Conservation (phyloP, 2,888 invertebrate species). For the Zhengitettix transpicula region DNA sequence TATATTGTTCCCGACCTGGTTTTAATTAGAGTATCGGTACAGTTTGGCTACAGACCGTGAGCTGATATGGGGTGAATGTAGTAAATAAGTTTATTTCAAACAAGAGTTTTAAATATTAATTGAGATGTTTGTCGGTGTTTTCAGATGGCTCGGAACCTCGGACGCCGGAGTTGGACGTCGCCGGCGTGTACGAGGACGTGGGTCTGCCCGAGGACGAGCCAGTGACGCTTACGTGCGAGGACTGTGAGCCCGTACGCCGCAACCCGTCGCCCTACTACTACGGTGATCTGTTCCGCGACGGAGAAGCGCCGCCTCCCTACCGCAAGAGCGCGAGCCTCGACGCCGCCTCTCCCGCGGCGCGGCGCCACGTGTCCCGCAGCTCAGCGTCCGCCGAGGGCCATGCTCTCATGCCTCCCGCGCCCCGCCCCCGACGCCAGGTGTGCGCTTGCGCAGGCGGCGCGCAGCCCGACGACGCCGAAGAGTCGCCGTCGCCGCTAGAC, state of each 20-base stretch:
- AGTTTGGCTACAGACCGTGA: too few relatives aligned
- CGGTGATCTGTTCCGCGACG: slow-evolving; percentile 50
- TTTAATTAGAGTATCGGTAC: too few relatives aligned
- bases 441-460: slow-evolving; percentile 9
- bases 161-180: slow-evolving; percentile 8
- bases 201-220: slow-evolving; percentile 4
- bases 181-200: slow-evolving; percentile 13
- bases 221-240: neutral
- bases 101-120: too few relatives aligned
- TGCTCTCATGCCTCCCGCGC: slow-evolving; percentile 46
- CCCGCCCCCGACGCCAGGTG: slow-evolving; percentile 18
- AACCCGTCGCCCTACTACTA: slow-evolving; percentile 70
- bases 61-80: too few relatives aligned
- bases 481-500: slow-evolving; percentile 10
- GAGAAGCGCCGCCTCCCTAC: slow-evolving; percentile 12
- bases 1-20: too few relatives aligned
- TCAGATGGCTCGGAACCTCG: slow-evolving; percentile 1
- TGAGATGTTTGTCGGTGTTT: too few relatives aligned
- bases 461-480: slow-evolving; percentile 12
- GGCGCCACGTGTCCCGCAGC: slow-evolving; percentile 40
- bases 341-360: slow-evolving; percentile 16
- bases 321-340: slow-evolving; percentile 2
- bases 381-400: slow-evolving; percentile 49
- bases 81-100: too few relatives aligned
- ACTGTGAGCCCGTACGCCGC: slow-evolving; percentile 1